Evolutionary conservation across 2,888 invertebrate species (phyloP).

Genomic region (Andrena hattorfiana): DNA sequence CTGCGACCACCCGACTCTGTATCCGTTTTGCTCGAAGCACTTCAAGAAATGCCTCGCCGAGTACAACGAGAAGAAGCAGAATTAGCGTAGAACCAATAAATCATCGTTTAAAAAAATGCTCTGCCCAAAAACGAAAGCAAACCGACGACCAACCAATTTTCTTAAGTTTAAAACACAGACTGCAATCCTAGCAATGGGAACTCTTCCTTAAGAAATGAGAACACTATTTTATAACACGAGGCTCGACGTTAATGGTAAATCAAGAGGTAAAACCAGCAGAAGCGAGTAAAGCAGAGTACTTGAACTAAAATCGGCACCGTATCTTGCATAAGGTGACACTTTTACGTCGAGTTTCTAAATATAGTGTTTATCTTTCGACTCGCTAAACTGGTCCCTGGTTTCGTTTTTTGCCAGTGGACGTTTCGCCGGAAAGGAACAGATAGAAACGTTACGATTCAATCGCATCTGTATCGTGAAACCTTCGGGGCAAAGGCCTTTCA

Average conservation of each 20-base stretch:
- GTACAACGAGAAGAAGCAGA: conserved; percentile 73
- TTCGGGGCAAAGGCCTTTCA: neutral
- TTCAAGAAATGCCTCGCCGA: conserved; percentile 82
- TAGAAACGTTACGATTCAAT: conserved; percentile 26
- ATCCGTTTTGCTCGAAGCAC: conserved; percentile 83
- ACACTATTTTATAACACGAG: too few relatives aligned
- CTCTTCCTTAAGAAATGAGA: too few relatives aligned
- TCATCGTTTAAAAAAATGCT: neutral
- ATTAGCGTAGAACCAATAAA: conserved; percentile 31
- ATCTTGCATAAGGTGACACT: conserved; percentile 65
- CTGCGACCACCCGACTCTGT: conserved; percentile 82
- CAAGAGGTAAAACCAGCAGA: neutral
- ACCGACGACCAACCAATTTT: neutral
- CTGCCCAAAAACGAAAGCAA: neutral
- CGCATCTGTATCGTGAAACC: conserved; percentile 22
- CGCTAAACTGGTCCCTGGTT: conserved; percentile 66
- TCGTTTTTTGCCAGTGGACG: conserved; percentile 47
- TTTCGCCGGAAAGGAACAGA: conserved; percentile 21
- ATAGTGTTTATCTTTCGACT: conserved; percentile 63
- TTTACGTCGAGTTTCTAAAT: conserved; percentile 68
- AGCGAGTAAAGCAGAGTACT: conserved; percentile 8
- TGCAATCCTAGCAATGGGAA: too few relatives aligned
- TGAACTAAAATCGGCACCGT: conserved; percentile 38
- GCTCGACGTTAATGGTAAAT: neutral
- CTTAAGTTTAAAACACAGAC: neutral